phyloP scores from a whole-genome alignment of 2,113 vertebrate species.

The Gobio gobio region DNA sequence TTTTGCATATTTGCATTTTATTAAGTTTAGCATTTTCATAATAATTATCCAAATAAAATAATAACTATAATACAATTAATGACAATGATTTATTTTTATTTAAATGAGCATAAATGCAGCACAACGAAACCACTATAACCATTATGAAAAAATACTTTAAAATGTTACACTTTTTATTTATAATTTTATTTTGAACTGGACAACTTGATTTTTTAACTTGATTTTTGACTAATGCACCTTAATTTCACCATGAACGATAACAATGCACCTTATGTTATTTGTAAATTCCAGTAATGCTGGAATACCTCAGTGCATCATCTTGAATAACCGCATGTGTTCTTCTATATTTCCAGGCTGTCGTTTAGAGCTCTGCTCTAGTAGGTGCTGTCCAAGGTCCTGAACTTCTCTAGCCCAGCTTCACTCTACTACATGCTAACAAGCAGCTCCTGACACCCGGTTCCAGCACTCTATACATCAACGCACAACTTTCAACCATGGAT shows the following conservation, averaged over 20 bases:
- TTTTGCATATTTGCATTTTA: neutral
- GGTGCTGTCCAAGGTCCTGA: slow-evolving; percentile 66
- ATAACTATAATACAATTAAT: neutral
- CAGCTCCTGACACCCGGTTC: slow-evolving; percentile 62
- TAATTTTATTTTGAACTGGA: too few species aligned
- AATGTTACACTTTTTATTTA: neutral
- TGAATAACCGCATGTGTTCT: neutral
- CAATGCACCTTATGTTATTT: neutral
- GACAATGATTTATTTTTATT: neutral
- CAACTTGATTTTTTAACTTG: too few species aligned
- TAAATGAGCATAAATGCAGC: neutral
- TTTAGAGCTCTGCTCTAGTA: slow-evolving; percentile 2
- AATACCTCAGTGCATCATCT: neutral
- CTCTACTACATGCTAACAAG: slow-evolving; percentile 66
- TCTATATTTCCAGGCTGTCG: slow-evolving; percentile 22
- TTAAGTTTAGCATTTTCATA: neutral
- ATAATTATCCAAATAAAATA: neutral
- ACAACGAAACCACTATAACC: neutral
- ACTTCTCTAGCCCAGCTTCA: slow-evolving; percentile 50
- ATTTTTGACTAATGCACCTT: too few species aligned
- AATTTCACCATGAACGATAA: neutral
- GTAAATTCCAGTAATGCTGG: neutral
- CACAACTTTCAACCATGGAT: slow-evolving; percentile 79
- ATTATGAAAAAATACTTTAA: neutral
- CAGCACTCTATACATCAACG: slow-evolving; percentile 17